Base-by-base conservation (phyloP, 2,888 invertebrate species). In the Tetramorium bicarinatum region DNA sequence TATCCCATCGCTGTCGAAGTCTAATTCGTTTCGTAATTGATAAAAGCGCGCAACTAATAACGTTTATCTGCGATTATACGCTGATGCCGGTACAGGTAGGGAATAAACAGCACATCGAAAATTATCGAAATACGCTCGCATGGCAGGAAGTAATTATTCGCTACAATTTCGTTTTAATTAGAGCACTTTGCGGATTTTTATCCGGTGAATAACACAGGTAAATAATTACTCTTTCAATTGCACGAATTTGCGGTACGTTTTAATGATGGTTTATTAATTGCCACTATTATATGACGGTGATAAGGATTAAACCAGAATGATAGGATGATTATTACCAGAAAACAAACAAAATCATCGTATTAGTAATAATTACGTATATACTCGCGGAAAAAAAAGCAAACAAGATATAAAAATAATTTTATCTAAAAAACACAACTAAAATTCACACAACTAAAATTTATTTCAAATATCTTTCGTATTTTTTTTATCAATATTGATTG, bases 161-260 rank as follows among this genome's bases (percentile, higher is more conserved):
- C 59, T 59, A 29, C 34, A 59, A 59, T 72, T 80, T 59, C 74
- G n/a, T 61, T 80, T 80, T 72, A 80, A 80, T 74, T 74, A 29
- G 56, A 56, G 47, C 59, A 47, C 34, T 77, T 79, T 72, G 75
- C 72, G 38, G 47, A 80, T 74, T 80, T 79, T 72, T 79, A 71
- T 47, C 21, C 47, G 44, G 41, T 44, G 25, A 25, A 13, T 61
- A 72, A 59, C 34, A 54, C 59, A 72, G 38, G 38, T 21, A 61
- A 80, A 80, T 80, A 74, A 80, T 80, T 79, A 59, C 38, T 25
- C 79, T 72, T 72, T 72, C 79, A 79, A 56, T 79, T 72, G 72
- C n/a, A 54, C 79, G 47, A 59, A 59, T 72, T 72, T 72, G 72
- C 47, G 59, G 59, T 29, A 38, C 25, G 47, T 49, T 80, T 72